Base-by-base conservation (phyloP, 2,113 vertebrate genomes). In the Egretta garzetta region DNA sequence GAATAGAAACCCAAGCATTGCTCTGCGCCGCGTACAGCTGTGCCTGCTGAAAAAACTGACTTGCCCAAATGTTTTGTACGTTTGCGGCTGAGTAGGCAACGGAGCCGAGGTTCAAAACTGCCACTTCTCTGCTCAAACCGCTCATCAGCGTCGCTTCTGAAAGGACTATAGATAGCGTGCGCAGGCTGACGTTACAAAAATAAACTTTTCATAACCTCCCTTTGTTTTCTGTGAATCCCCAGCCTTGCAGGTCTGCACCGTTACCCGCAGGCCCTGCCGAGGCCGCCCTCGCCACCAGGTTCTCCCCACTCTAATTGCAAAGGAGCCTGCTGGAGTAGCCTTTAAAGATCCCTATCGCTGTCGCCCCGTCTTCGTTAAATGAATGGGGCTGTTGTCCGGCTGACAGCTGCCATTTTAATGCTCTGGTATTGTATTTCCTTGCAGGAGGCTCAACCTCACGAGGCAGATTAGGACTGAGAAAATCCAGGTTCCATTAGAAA, bases 401-500 rank as follows among this genome's bases (percentile, higher is more conserved):
- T 87, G 68, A 37, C 89, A 89, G 87, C 55, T 91, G 93, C 95
- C 87, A 49, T 64, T 72, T 64, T 52, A 85, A 50, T 56, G 92
- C 81, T 23, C 5, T 33, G 80, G 30, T 50, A 21, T 60, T 91
- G 64, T 45, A 30, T 91, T 96, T 88, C 79, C 85, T 91, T 53
- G 58, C 73, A 59, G 80, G 83, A 80, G 47, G 68, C 71, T 97
- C 76, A 37, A 3, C 70, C 90, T 85, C 64, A n/a, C 1, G 1
- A 59, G 84, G 72, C 75, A 88, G 87, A 47, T 94, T 70, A 93
- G 93, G 80, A 47, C 55, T 59, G 75, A 88, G 94, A 87, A 86
- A 82, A 91, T 86, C 91, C 82, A 80, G 68, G 87, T 91, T 87
- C 88, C 90, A 52, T 95, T 80, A 92, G 94, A 83, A 96, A 71